Evolutionary conservation across 2,888 invertebrate species (phyloP), one percentile per base, ranked within the genome.

Genomic region (Octonoba sinensis): DNA sequence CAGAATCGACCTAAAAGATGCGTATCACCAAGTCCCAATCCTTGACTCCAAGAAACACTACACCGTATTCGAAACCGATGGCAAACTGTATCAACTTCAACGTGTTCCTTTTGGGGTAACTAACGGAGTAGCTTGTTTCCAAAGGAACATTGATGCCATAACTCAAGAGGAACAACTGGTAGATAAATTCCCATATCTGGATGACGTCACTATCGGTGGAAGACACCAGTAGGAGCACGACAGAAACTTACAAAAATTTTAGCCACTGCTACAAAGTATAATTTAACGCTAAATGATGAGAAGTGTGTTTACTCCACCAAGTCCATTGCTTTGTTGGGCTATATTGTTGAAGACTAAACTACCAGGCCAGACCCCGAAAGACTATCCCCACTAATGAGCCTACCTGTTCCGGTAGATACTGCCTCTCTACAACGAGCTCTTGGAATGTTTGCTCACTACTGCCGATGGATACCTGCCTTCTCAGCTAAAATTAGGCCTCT

Each of bases 51-150:
- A n/a, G n/a, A n/a, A n/a, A n/a, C n/a, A n/a, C n/a, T n/a, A n/a
- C n/a, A n/a, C n/a, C n/a, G n/a, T n/a, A n/a, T n/a, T n/a, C n/a
- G n/a, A n/a, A n/a, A n/a, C n/a, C n/a, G n/a, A n/a, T n/a, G n/a
- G n/a, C n/a, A n/a, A n/a, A n/a, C n/a, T n/a, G n/a, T n/a, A n/a
- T n/a, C n/a, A n/a, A n/a, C n/a, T n/a, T n/a, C n/a, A n/a, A n/a
- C 62, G 76, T 13, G 54, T 83, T 8, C 70, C 78, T 8, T 83
- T 83, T 64, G 76, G 85, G 1, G 71, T 85, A 22, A 74, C 81
- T 15, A 79, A 85, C 62, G 82, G 51, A 3, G 78, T 82, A 12
- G 44, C 73, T 3, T 8, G 27, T 46, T 84, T 84, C 47, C 83
- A 84, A 18, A 47, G 71, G 51, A 62, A 27, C 12, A 83, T 83